These are phyloP conservation scores for Littorina saxatilis DNA, from an alignment of 1,140 invertebrate genomes.

Conservation along the genomic window DNA sequence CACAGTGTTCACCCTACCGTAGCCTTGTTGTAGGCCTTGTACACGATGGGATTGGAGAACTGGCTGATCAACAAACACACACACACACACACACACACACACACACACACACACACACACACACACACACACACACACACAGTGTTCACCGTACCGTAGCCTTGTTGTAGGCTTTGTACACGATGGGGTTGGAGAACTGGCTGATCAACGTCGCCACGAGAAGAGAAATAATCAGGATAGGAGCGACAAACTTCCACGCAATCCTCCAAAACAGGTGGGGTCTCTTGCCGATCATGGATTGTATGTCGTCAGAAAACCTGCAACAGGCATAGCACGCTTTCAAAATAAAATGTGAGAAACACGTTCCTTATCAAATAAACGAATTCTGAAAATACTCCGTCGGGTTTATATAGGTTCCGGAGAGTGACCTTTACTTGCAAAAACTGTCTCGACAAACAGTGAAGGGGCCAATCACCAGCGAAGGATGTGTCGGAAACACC, in stretches of 20 bases:
- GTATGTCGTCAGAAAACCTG: conserved; percentile 72
- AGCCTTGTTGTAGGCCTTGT: conserved; percentile 58
- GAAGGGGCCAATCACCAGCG: too few relatives aligned
- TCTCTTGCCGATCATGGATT: conserved; percentile 66
- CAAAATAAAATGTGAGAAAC: too few relatives aligned
- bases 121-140: too few relatives aligned
- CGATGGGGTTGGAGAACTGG: conserved; percentile 63
- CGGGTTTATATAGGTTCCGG: too few relatives aligned
- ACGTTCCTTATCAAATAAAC: too few relatives aligned
- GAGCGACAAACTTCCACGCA: conserved; percentile 67
- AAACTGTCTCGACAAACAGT: too few relatives aligned
- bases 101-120: too few relatives aligned
- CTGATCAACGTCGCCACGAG: conserved; percentile 61
- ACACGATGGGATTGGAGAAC: conserved; percentile 62
- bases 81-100: too few relatives aligned
- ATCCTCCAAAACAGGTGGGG: conserved; percentile 63
- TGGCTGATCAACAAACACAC: too few relatives aligned
- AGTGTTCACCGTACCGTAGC: neutral
- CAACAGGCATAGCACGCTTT: conserved; percentile 13
- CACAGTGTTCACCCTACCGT: neutral
- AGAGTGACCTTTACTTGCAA: too few relatives aligned
- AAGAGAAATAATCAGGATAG: conserved; percentile 58
- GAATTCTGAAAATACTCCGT: too few relatives aligned
- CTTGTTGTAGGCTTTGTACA: conserved; percentile 62
- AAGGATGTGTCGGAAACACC: too few relatives aligned